Evolutionary conservation across 2,888 invertebrate genomes (phyloP).

Genomic region (Icerya purchasi): DNA sequence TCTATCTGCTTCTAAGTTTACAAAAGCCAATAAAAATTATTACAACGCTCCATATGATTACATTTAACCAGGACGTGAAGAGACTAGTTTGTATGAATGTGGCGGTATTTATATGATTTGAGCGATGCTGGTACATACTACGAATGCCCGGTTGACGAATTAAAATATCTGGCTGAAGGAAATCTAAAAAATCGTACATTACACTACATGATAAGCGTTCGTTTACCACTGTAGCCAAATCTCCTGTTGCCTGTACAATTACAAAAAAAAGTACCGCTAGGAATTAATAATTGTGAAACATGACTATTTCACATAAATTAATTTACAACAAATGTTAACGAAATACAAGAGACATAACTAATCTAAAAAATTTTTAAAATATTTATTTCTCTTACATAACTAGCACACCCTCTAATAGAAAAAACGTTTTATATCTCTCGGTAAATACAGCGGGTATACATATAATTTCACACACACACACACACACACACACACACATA

Average conservation of each 20-base stretch:
- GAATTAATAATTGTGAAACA: too few relatives aligned
- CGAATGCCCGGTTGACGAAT: slow-evolving; percentile 34
- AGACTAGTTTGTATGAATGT: slow-evolving; percentile 42
- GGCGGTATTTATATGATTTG: slow-evolving; percentile 40
- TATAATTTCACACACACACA: too few relatives aligned
- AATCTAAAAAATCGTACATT: slow-evolving; percentile 66
- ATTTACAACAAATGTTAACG: too few relatives aligned
- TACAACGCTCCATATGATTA: slow-evolving; percentile 33
- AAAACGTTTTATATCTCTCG: too few relatives aligned
- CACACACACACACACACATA: too few relatives aligned
- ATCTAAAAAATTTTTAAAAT: too few relatives aligned
- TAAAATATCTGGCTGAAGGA: slow-evolving; percentile 44
- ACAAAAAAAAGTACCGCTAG: too few relatives aligned
- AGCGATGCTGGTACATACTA: slow-evolving; percentile 5
- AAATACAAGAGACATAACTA: too few relatives aligned
- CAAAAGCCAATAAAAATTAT: slow-evolving; percentile 20
- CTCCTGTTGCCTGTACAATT: slow-evolving; percentile 32
- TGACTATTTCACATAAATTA: too few relatives aligned
- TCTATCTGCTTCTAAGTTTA: neutral
- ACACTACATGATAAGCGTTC: slow-evolving; percentile 47
- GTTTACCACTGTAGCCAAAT: slow-evolving; percentile 35
- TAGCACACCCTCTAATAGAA: too few relatives aligned
- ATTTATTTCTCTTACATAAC: too few relatives aligned
- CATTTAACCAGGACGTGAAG: slow-evolving; percentile 37
- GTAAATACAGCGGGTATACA: too few relatives aligned